Conservation (phyloP, 2,888 invertebrate genomes). For the Noctua janthina region DNA sequence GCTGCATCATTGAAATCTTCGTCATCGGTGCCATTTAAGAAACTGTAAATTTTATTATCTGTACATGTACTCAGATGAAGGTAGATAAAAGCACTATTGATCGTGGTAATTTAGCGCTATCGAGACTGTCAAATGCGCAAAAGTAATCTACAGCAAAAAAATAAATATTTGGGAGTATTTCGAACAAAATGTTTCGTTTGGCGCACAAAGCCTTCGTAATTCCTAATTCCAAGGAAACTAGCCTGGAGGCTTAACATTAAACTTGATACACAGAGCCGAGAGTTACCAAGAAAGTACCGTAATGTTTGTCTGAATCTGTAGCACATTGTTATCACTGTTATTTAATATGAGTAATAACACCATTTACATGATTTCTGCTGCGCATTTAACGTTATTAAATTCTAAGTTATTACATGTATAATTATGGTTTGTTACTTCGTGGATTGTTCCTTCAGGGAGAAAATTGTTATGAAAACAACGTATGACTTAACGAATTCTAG, state of each 20-base stretch:
- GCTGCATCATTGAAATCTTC: conserved; percentile 89
- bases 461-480: conserved; percentile 4
- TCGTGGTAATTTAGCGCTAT: neutral
- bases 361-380: conserved; percentile 51
- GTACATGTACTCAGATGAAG: neutral
- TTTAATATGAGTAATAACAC: conserved; percentile 70
- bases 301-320: conserved; percentile 67
- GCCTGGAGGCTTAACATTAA: conserved; percentile 71
- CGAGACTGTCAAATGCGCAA: neutral
- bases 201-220: conserved; percentile 30
- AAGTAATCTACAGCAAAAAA: neutral
- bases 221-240: conserved; percentile 48
- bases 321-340: conserved; percentile 68
- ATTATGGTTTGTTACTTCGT: neutral
- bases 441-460: neutral
- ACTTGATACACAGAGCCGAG: conserved; percentile 46
- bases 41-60: conserved; percentile 66
- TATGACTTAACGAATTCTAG: neutral
- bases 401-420: conserved; percentile 5
- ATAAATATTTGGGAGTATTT: neutral
- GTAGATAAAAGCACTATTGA: neutral
- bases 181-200: conserved; percentile 13
- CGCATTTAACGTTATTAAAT: conserved; percentile 37
- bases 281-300: conserved; percentile 41
- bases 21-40: conserved; percentile 80